Conservation (phyloP, 2,888 invertebrate genomes). For the Napeogenes inachia region DNA sequence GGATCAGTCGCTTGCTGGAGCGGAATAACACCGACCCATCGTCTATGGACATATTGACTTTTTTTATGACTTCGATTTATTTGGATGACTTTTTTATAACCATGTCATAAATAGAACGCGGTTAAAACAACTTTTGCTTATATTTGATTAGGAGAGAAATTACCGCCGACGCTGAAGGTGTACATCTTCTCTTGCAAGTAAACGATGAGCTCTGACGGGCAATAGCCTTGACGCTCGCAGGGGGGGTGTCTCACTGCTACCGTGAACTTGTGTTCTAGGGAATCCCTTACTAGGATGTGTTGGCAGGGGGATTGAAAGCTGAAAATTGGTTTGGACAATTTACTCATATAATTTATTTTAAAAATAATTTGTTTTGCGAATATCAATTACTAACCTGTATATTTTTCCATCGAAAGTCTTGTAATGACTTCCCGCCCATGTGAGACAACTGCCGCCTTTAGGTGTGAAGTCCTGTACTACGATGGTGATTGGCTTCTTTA, state of each 20-base stretch:
- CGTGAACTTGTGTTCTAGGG: constrained; percentile 82
- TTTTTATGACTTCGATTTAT: neutral
- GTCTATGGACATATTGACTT: constrained; percentile 48
- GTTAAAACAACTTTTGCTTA: neutral
- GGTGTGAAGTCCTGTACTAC: constrained; percentile 69
- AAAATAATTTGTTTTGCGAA: neutral
- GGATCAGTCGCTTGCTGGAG: constrained; percentile 74
- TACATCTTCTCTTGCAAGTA: constrained; percentile 85
- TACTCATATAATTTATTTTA: neutral
- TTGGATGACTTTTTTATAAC: neutral
- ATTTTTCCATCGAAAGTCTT: constrained; percentile 91
- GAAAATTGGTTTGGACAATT: constrained; percentile 33
- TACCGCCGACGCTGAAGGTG: constrained; percentile 60
- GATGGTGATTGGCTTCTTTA: constrained; percentile 37
- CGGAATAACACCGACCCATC: constrained; percentile 75
- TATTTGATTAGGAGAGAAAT: constrained; percentile 15
- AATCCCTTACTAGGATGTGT: constrained; percentile 84
- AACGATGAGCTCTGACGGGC: constrained; percentile 74
- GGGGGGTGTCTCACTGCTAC: constrained; percentile 78
- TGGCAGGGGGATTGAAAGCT: constrained; percentile 88
- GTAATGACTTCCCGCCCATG: constrained; percentile 89
- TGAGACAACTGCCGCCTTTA: constrained; percentile 83
- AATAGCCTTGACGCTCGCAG: constrained; percentile 45
- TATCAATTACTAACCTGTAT: constrained; percentile 74
- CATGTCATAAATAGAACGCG: neutral